These are phyloP conservation scores for Morpho helenor DNA, from an alignment of 2,888 invertebrate species.

Conservation along the genomic window DNA sequence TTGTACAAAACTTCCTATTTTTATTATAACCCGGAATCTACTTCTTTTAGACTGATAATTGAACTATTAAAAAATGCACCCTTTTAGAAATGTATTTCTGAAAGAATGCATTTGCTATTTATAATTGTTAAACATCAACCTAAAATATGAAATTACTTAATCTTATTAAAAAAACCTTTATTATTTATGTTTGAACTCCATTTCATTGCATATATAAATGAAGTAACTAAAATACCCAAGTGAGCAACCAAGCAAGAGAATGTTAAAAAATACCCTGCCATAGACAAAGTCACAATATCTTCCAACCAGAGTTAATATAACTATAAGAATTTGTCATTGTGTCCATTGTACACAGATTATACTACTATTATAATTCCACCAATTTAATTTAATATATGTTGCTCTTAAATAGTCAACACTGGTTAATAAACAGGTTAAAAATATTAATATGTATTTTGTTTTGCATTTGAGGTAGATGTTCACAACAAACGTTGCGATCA, in stretches of 20 bases:
- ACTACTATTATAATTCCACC: slow-evolving; percentile 8
- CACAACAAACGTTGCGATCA: slow-evolving; percentile 76
- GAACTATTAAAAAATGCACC: too few relatives aligned
- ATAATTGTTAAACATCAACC: too few relatives aligned
- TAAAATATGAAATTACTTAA: too few relatives aligned
- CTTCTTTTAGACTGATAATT: too few relatives aligned
- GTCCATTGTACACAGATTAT: slow-evolving; percentile 19
- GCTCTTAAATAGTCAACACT: slow-evolving; percentile 38
- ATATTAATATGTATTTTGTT: slow-evolving; percentile 53
- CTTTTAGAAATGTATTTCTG: too few relatives aligned
- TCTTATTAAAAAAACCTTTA: too few relatives aligned
- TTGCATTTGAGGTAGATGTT: slow-evolving; percentile 75
- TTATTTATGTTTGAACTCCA: too few relatives aligned
- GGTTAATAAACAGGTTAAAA: slow-evolving; percentile 32
- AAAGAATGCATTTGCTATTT: too few relatives aligned
- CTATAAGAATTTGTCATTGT: slow-evolving; percentile 13
- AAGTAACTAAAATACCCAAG: neutral
- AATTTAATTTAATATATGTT: slow-evolving; percentile 26
- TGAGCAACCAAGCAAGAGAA: neutral
- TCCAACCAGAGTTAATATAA: slow-evolving; percentile 14
- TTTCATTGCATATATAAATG: too few relatives aligned
- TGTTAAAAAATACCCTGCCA: slow-evolving; percentile 3
- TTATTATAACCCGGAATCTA: too few relatives aligned
- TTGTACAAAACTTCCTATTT: too few relatives aligned
- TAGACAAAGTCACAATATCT: slow-evolving; percentile 26